Base-by-base conservation (phyloP, 2,797 vertebrate genomes). In the Parambassis ranga region DNA sequence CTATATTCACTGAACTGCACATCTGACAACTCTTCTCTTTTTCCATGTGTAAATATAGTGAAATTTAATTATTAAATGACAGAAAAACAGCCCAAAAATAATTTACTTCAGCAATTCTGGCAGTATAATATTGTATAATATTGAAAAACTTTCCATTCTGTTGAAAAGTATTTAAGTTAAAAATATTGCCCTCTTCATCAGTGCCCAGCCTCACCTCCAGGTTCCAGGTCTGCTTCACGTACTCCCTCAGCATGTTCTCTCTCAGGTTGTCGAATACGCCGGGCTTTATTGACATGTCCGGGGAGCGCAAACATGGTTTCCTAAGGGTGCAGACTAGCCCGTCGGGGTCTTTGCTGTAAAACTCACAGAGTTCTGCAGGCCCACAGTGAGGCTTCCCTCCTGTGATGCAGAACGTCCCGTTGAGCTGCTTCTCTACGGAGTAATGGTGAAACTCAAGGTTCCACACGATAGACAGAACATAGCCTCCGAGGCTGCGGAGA, bases 241-340 rank as follows among this genome's bases (percentile, higher is more conserved):
- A 98, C 26, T 98, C 96, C 22, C 94, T 92, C 77, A 98, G 89
- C 96, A 98, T 98, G 66, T 95, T 96, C 1, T 98, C 94, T 42
- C 93, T 92, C 53, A 98, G 89, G 82, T 24, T 92, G 86, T 99
- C 96, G 0, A 98, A 98, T 64, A 97, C 87, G 0, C 97, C 96
- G 0, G 87, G 11, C 50, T 86, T 89, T 28, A 96, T 92, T 2
- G 87, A 77, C 0, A 88, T 85, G 0, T 97, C 94, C 0, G 90
- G 7, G 1, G 94, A 72, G 1, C 97, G 92, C 66, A 95, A 94
- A 75, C 97, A 98, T 3, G 97, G 96, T 32, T 95, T 96, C 70
- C 65, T 94, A 49, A 98, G 92, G 1, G 24, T 19, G 33, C 94
- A 95, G 79, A 94, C 94, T 79, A 99, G 92, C 13, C 97, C 97